These are phyloP conservation scores for Esox niger DNA, from an alignment of 2,113 vertebrate genomes.

Conservation along the genomic window DNA sequence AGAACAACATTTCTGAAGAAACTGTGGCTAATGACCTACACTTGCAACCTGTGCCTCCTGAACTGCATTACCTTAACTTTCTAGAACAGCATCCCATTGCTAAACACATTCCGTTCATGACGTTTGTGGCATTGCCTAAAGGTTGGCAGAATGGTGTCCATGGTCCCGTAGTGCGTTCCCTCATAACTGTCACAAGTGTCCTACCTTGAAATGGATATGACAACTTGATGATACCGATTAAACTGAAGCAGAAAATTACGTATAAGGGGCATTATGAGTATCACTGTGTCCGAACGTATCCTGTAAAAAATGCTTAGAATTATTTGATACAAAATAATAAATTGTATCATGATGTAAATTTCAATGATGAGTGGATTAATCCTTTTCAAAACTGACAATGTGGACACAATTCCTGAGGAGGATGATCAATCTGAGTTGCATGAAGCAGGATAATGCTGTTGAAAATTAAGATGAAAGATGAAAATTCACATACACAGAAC, in stretches of 20 bases:
- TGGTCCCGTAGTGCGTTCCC: slow-evolving; percentile 15
- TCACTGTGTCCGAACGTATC: background rate
- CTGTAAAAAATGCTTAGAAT: slow-evolving; percentile 5
- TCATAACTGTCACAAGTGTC: slow-evolving; percentile 6
- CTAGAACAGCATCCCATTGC: slow-evolving; percentile 28
- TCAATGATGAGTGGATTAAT: slow-evolving; percentile 25
- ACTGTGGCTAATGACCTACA: slow-evolving; percentile 18
- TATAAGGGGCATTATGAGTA: slow-evolving; percentile 28
- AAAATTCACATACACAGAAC: background rate
- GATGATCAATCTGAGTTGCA: background rate
- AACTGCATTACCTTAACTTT: slow-evolving; percentile 21
- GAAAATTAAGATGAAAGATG: slow-evolving; percentile 3
- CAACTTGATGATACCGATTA: slow-evolving; percentile 8
- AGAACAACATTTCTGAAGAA: slow-evolving; percentile 2
- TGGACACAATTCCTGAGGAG: background rate
- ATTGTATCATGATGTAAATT: slow-evolving; percentile 8
- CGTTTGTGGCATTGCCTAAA: slow-evolving; percentile 5
- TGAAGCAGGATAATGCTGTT: background rate
- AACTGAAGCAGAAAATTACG: slow-evolving; percentile 20
- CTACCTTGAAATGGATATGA: slow-evolving; percentile 18
- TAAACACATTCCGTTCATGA: slow-evolving; percentile 24
- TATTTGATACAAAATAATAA: slow-evolving; percentile 5
- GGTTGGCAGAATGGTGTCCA: slow-evolving; percentile 12
- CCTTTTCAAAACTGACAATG: background rate
- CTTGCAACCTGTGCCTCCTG: slow-evolving; percentile 6